These are phyloP conservation scores for Carettochelys insculpta DNA, from an alignment of 2,113 vertebrate genomes.

Conservation along the genomic window DNA sequence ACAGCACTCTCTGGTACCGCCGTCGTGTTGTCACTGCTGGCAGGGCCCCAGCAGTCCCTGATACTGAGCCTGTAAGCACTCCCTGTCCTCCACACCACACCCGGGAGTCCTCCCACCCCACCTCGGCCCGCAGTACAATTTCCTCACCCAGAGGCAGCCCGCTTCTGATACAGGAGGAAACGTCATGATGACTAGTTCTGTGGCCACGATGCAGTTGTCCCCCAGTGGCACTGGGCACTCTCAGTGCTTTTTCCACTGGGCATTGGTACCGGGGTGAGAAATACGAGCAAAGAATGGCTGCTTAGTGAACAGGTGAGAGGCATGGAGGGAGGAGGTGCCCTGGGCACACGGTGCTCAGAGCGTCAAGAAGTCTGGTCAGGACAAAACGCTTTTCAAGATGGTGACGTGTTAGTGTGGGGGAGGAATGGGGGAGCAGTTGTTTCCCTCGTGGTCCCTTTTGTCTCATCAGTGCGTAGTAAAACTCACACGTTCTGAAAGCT, in stretches of 20 bases:
- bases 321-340: fast-evolving
- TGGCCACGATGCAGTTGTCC: not conserved
- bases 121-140: too few relatives aligned
- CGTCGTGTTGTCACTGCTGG: too few relatives aligned
- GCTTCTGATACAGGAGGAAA: not conserved
- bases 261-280: not conserved
- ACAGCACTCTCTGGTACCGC: too few relatives aligned
- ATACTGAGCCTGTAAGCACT: too few relatives aligned
- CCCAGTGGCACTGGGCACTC: not conserved
- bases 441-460: not conserved
- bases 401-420: not conserved
- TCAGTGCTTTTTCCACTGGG: not conserved
- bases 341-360: not conserved
- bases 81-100: too few relatives aligned
- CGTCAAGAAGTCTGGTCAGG: fast-evolving
- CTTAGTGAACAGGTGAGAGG: not conserved
- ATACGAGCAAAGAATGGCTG: not conserved
- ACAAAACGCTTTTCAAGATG: not conserved
- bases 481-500: not conserved
- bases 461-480: not conserved
- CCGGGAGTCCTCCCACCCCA: too few relatives aligned
- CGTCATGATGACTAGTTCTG: not conserved
- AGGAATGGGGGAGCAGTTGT: not conserved
- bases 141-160: too few relatives aligned
- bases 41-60: too few relatives aligned